These are phyloP conservation scores for Sclerurus mexicanus DNA, from an alignment of 2,113 vertebrate species.

Conservation along the genomic window DNA sequence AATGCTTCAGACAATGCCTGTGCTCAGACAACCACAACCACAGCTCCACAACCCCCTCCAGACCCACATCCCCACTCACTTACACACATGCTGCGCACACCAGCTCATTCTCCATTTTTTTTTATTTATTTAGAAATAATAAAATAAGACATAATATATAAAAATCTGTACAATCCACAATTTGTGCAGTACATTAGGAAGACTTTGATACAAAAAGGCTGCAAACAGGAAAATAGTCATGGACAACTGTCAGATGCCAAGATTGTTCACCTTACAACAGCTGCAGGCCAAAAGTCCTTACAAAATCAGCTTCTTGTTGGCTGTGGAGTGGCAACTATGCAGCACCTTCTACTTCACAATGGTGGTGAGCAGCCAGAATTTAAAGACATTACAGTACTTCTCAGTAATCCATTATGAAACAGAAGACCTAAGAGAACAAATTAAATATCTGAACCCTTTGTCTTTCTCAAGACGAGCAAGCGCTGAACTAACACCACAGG, in stretches of 20 bases:
- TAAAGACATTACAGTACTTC: slow-evolving; percentile 79
- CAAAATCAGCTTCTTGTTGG: slow-evolving; percentile 58
- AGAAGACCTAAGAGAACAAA: slow-evolving; percentile 40
- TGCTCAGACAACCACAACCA: neutral
- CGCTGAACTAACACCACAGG: neutral
- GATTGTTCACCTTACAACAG: slow-evolving; percentile 65
- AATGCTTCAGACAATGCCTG: neutral
- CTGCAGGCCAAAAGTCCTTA: slow-evolving; percentile 65
- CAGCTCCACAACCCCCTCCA: neutral
- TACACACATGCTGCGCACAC: neutral
- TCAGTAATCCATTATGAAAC: slow-evolving; percentile 65
- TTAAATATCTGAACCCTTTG: slow-evolving; percentile 49
- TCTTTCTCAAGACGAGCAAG: slow-evolving; percentile 41
- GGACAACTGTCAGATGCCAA: slow-evolving; percentile 71
- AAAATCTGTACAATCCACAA: slow-evolving; percentile 97
- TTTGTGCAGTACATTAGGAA: slow-evolving; percentile 97
- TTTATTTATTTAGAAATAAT: slow-evolving; percentile 95
- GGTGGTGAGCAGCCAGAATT: slow-evolving; percentile 63
- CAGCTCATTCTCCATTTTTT: slow-evolving; percentile 33
- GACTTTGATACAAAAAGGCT: slow-evolving; percentile 91
- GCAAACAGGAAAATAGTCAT: slow-evolving; percentile 78
- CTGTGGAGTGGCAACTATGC: slow-evolving; percentile 15
- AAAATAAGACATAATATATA: slow-evolving; percentile 98
- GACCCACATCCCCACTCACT: neutral
- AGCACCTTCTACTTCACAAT: slow-evolving; percentile 59